Base-by-base conservation (phyloP, 2,113 vertebrate species). In the Gallinago paraguaiae region DNA sequence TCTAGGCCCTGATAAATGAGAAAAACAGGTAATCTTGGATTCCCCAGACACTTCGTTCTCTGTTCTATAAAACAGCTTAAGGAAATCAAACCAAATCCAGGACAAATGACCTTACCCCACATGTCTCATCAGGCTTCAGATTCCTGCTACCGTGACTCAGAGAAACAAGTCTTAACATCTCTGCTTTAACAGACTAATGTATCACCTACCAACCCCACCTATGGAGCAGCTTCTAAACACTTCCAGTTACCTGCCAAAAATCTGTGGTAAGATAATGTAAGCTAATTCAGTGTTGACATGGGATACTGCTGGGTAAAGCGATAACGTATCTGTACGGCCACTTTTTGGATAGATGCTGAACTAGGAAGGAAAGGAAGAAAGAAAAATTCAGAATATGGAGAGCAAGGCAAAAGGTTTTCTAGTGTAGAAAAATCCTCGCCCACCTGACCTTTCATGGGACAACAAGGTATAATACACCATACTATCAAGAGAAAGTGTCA, bases 91-190 rank as follows among this genome's bases (percentile, higher is more conserved):
- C 43, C 53, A 92, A 94, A 93, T 67, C 70, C 92, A 95, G 92
- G 91, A 96, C 83, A 93, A 86, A 33, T 83, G 74, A 78, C 92
- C 92, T 86, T 97, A 86, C 25, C 60, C 86, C 64, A 60, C 64
- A 46, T 22, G 37, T 61, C 43, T 72, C 82, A 68, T 79, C 79
- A 90, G 63, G 91, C 56, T 92, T 86, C n/a, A 27, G 59, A 72
- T 72, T 92, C 86, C 87, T 67, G 9, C 24, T 46, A 84, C 72
- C 0, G 43, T 70, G 79, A 94, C 90, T 72, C 89, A 77, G 87
- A 95, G 76, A 75, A 82, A 56, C 63, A 89, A 93, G 90, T 91
- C 88, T 79, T 82, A 72, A 95, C 92, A 93, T 23, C 53, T 86
- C 79, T 31, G 57, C 65, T 56, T 88, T 59, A 57, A 13, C 0